phyloP scores from a whole-genome alignment of 2,113 vertebrate genomes.

The Turdus rufiventris region DNA sequence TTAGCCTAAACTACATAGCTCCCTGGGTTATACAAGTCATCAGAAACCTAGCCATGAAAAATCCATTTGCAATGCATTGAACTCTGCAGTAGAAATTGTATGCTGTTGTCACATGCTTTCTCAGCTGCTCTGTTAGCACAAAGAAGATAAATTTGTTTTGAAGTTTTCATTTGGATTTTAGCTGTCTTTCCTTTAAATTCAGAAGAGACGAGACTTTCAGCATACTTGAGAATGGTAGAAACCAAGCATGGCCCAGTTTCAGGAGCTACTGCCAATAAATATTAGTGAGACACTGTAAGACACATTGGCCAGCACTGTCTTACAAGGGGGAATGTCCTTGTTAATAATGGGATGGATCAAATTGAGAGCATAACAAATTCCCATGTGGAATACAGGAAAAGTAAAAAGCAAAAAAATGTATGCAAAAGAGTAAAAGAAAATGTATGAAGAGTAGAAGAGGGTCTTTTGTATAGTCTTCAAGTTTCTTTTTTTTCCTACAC shows the following conservation, averaged over 20 bases:
- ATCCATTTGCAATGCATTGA: neutral
- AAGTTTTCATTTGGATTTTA: neutral
- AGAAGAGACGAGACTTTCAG: neutral
- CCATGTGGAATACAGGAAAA: neutral
- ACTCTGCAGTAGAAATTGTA: neutral
- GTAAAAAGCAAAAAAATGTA: neutral
- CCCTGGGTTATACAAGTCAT: neutral
- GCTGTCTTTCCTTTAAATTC: neutral
- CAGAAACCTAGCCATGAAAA: neutral
- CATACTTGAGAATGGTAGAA: neutral
- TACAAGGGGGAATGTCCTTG: neutral
- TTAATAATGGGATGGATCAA: neutral
- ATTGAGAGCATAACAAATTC: neutral
- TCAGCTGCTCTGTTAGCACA: neutral
- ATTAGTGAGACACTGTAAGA: neutral
- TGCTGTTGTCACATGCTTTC: neutral
- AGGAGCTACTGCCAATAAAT: neutral
- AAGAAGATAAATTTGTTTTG: neutral
- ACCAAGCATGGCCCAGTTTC: neutral
- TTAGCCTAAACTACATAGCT: neutral
- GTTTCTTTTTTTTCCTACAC: neutral
- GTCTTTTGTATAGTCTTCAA: neutral
- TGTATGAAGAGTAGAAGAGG: neutral
- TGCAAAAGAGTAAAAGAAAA: neutral
- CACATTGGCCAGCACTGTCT: neutral